Evolutionary conservation across 2,113 vertebrate species (phyloP).

Genomic region (Tachysurus vachellii): DNA sequence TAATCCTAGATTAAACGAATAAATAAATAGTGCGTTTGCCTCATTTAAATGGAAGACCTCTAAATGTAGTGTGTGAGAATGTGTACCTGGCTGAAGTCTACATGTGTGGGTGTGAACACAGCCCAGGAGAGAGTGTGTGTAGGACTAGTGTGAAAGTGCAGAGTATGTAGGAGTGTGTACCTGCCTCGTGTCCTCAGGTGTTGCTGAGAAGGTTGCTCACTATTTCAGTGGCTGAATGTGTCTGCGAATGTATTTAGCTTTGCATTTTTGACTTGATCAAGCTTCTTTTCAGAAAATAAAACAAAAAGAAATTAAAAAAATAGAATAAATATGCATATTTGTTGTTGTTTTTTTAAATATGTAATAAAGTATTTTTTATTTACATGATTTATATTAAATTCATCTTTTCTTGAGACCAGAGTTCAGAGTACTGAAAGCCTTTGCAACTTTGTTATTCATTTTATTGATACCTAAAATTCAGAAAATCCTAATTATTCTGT

Average conservation of each 20-base stretch:
- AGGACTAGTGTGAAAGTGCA: conserved; percentile 7
- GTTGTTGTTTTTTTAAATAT: not conserved
- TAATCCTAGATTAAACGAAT: not conserved
- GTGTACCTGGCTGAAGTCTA: conserved; percentile 88
- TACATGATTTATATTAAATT: not conserved
- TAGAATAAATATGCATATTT: not conserved
- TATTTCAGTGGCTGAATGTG: not conserved
- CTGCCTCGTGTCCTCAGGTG: not conserved
- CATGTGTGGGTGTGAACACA: conserved; percentile 88
- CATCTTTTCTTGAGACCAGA: not conserved
- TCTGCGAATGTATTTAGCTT: not conserved
- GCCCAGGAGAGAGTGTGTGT: conserved; percentile 85
- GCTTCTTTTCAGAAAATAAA: not conserved
- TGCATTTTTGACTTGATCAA: not conserved
- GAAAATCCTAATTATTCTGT: not conserved
- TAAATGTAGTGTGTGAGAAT: not conserved
- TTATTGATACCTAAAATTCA: not conserved
- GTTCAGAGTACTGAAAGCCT: not conserved
- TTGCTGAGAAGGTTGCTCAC: not conserved
- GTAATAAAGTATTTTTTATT: not conserved
- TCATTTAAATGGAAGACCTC: not conserved
- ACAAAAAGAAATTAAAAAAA: not conserved
- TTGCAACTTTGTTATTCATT: not conserved
- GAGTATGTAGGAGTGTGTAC: conserved; percentile 9
- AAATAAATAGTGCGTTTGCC: not conserved